Evolutionary conservation across 92 coral and sea anemone genomes (phyloP).

Genomic region (Porites cylindrica): DNA sequence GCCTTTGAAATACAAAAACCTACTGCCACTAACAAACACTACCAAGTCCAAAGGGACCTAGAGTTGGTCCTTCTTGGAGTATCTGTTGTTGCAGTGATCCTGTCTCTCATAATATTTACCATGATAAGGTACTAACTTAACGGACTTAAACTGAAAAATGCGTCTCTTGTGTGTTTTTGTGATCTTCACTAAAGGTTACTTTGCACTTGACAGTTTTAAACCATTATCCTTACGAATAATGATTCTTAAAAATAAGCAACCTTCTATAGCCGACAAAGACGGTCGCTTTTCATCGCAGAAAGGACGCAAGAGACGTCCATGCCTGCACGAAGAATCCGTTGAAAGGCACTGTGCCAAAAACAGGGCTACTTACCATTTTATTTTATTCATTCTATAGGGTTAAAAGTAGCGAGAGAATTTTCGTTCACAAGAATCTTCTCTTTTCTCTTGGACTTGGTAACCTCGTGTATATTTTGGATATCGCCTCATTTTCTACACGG

Average conservation of each 20-base stretch:
- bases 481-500: neutral
- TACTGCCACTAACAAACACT: neutral
- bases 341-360: too few relatives aligned
- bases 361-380: too few relatives aligned
- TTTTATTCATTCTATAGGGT: neutral
- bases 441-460: slow-evolving; percentile 21
- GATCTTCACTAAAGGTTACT: too few relatives aligned
- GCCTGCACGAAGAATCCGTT: too few relatives aligned
- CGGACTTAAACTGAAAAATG: too few relatives aligned
- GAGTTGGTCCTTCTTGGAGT: neutral
- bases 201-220: too few relatives aligned
- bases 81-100: slow-evolving; percentile 6
- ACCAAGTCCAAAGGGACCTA: neutral
- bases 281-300: too few relatives aligned
- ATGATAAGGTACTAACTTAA: neutral
- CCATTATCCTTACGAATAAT: too few relatives aligned
- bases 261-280: too few relatives aligned
- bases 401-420: neutral
- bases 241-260: too few relatives aligned
- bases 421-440: slow-evolving; percentile 38
- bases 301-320: too few relatives aligned
- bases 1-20: neutral
- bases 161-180: too few relatives aligned
- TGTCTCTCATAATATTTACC: slow-evolving; percentile 5
- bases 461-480: slow-evolving; percentile 27